A percentile compares a stretch with the other conserved stretches of the same genome.
These are phyloP conservation scores for Drosophila niveifrons DNA, from an alignment of 2,888 invertebrate genomes.

Conservation along the genomic window DNA sequence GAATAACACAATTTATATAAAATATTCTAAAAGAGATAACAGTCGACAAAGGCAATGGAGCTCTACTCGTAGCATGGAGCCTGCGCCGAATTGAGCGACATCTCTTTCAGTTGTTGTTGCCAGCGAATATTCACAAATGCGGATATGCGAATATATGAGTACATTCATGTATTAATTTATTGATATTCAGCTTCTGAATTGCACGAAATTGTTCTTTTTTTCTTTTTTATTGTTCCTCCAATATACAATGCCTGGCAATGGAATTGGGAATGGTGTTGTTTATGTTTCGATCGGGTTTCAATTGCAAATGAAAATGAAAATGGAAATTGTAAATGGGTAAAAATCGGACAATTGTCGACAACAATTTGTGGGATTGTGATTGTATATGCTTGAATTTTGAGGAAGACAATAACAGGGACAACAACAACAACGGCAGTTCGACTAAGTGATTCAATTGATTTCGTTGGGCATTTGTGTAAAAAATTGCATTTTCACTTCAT, in stretches of 20 bases:
- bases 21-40: conserved; percentile 66
- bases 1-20: conserved; percentile 61
- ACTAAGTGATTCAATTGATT: conserved; percentile 29
- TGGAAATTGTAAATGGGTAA: neutral
- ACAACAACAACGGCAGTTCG: neutral
- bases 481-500: conserved; percentile 60
- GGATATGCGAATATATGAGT: conserved; percentile 7
- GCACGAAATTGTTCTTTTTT: conserved; percentile 44
- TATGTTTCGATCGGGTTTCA: conserved; percentile 4
- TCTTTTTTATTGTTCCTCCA: neutral
- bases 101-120: neutral
- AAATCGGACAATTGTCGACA: conserved; percentile 1
- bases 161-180: conserved; percentile 53
- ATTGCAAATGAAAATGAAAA: conserved; percentile 12
- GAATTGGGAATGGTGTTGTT: conserved; percentile 7
- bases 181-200: conserved; percentile 60
- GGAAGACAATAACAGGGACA: conserved; percentile 5
- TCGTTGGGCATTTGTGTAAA: conserved; percentile 21
- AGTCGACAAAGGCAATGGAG: conserved; percentile 21
- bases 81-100: too few species aligned
- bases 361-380: conserved; percentile 31
- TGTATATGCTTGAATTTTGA: conserved; percentile 15
- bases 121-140: conserved; percentile 3
- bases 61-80: neutral
- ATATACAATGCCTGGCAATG: neutral